Evolutionary conservation across 2,113 vertebrate genomes (phyloP).

Genomic region (Psettodes erumei): DNA sequence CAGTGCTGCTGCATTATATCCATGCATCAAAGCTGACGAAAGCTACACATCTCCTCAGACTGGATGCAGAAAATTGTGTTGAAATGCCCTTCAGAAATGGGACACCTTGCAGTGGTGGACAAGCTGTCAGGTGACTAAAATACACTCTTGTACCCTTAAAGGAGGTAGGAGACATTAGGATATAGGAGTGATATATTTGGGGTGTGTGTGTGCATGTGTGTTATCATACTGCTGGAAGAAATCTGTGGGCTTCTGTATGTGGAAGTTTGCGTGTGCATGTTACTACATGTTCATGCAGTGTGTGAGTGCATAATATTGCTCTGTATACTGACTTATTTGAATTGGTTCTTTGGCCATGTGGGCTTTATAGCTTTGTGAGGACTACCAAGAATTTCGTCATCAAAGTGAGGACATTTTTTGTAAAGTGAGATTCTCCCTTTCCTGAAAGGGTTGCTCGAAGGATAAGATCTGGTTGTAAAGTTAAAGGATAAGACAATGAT

Average conservation of each 20-base stretch:
- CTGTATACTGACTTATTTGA: too few relatives aligned
- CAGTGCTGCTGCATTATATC: slow-evolving; percentile 18
- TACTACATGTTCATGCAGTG: too few relatives aligned
- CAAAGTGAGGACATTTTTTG: neutral
- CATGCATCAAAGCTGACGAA: slow-evolving; percentile 51
- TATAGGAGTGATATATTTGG: neutral
- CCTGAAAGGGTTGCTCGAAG: neutral
- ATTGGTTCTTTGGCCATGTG: too few relatives aligned
- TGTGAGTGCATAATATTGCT: too few relatives aligned
- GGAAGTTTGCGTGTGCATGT: too few relatives aligned
- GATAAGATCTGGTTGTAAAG: too few relatives aligned
- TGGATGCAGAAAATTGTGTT: slow-evolving; percentile 19
- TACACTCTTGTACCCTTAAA: slow-evolving; percentile 5
- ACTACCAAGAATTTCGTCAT: neutral
- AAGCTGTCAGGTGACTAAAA: slow-evolving; percentile 10
- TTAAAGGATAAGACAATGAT: neutral
- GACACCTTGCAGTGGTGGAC: slow-evolving; percentile 1
- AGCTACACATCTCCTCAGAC: slow-evolving; percentile 20
- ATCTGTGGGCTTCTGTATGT: neutral
- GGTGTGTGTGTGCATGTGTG: neutral
- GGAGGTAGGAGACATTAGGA: too few relatives aligned
- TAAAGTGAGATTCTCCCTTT: neutral
- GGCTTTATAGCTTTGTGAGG: neutral
- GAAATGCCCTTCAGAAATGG: slow-evolving; percentile 45
- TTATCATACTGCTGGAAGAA: neutral